A percentile compares a stretch with the other conserved stretches of the same genome.
These are phyloP conservation scores for Macrocentrus cingulum DNA, from an alignment of 1,140 invertebrate species.

Conservation along the genomic window DNA sequence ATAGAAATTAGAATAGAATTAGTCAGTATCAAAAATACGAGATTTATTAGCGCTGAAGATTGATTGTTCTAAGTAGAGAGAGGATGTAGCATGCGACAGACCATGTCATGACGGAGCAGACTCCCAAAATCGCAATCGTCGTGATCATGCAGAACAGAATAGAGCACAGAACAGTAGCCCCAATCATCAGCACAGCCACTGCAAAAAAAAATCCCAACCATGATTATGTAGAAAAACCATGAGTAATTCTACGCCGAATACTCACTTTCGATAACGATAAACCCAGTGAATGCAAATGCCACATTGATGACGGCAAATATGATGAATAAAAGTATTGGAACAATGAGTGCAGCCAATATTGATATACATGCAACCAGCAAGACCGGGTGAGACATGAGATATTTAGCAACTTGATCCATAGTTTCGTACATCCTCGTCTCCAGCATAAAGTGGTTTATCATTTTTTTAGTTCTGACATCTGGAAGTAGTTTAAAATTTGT, in stretches of 20 bases:
- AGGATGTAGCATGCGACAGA: slow-evolving; percentile 22
- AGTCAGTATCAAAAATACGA: neutral
- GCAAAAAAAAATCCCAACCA: slow-evolving; percentile 8
- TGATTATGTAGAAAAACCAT: neutral
- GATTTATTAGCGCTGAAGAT: neutral
- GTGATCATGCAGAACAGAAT: slow-evolving; percentile 20
- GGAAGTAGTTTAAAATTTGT: slow-evolving; percentile 10
- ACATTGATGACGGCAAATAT: slow-evolving; percentile 22
- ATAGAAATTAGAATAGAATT: no score
- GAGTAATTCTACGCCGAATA: no score
- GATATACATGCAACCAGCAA: slow-evolving; percentile 18
- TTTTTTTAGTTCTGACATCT: slow-evolving; percentile 20
- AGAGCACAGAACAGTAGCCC: slow-evolving; percentile 23
- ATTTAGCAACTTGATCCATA: slow-evolving; percentile 9
- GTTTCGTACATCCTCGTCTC: slow-evolving; percentile 23
- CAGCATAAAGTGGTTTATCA: slow-evolving; percentile 19
- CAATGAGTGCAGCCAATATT: slow-evolving; percentile 7
- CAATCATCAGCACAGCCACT: slow-evolving; percentile 25
- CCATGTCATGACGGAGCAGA: slow-evolving; percentile 8
- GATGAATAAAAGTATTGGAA: slow-evolving; percentile 23
- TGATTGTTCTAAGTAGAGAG: slow-evolving; percentile 11
- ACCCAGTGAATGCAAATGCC: slow-evolving; percentile 25
- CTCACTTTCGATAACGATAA: slow-evolving; percentile 26
- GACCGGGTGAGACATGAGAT: slow-evolving; percentile 22
- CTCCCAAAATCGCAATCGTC: slow-evolving; percentile 17